Base-by-base conservation (phyloP, 2,888 invertebrate genomes). In the Apamea crenata region DNA sequence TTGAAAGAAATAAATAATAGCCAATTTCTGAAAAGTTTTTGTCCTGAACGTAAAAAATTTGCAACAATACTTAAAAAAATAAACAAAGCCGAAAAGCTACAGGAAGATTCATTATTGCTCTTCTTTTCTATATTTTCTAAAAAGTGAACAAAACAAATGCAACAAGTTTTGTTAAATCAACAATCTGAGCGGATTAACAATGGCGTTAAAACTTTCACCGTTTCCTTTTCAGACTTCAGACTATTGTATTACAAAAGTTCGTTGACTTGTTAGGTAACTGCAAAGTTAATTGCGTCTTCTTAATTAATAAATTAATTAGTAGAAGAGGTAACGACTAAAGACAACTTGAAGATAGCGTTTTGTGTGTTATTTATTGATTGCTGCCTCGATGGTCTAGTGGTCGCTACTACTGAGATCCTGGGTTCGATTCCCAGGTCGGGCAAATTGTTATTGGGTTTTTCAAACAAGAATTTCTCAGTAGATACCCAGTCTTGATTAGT, bases 141-240 rank as follows among this genome's bases (percentile, higher is more conserved):
- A 74, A 73, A 53, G 14, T 29, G 8, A 65, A 80, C n/a, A 65
- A 80, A 80, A 74, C n/a, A 29, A 84, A 29, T 44, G 63, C 44
- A 59, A 32, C n/a, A 47, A 67, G 8, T 61, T 61, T 74, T 63
- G 66, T 44, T 63, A 78, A 78, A 77, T 70, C 32, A 80, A 76
- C 63, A 81, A 83, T n/a, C n/a, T n/a, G 12, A 61, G 63, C 25
- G 53, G 40, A 86, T 77, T 83, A 83, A 90, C 85, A 88, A 90
- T 86, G 77, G 79, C 69, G 82, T 83, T 82, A 77, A 74, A 78
- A 88, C 89, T 90, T 90, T 84, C 78, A 88, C 88, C 84, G 66
- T 82, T 80, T 88, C 81, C 61, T 82, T 81, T 88, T 82, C 59
- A 83, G 80, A 80, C 70, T 83, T 80, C 65, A 84, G 80, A 78